Percentiles rank a stretch among this genome's conserved stretches.
Conservation (phyloP, 2,113 vertebrate species). For the Pampusana beccarii region DNA sequence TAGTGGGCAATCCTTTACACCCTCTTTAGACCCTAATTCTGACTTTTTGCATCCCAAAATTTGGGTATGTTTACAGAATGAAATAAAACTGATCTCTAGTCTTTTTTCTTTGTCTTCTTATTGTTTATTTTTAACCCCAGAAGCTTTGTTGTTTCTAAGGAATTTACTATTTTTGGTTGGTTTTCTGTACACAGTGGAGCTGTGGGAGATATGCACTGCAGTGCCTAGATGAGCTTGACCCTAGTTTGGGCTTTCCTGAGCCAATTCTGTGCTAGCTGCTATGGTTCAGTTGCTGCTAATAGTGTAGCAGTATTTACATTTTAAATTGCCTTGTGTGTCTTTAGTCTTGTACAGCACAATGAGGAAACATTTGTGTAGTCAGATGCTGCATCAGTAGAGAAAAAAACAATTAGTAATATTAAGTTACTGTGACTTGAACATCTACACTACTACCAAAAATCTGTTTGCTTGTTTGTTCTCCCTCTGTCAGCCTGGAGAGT, state of each 20-base stretch:
- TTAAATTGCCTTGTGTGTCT: not conserved
- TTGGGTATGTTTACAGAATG: not conserved
- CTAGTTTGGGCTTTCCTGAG: not conserved
- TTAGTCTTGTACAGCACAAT: not conserved
- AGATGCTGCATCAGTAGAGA: not conserved
- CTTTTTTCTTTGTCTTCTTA: not conserved
- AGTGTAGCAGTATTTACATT: not conserved
- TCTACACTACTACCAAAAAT: not conserved
- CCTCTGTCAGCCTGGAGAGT: not conserved
- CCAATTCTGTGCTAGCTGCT: not conserved
- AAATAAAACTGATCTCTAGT: not conserved
- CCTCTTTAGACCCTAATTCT: not conserved
- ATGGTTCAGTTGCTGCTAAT: not conserved
- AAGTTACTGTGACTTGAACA: not conserved
- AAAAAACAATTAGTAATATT: not conserved
- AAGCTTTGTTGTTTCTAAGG: not conserved
- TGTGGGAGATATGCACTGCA: not conserved
- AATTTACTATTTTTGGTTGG: not conserved
- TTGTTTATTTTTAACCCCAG: not conserved
- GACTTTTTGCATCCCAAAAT: not conserved
- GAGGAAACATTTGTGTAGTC: not conserved
- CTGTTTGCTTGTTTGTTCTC: not conserved
- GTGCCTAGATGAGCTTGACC: not conserved
- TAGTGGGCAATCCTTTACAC: not conserved
- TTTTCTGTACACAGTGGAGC: not conserved